phyloP scores from a whole-genome alignment of 2,797 vertebrate genomes.

The Brachyalestes nurse region DNA sequence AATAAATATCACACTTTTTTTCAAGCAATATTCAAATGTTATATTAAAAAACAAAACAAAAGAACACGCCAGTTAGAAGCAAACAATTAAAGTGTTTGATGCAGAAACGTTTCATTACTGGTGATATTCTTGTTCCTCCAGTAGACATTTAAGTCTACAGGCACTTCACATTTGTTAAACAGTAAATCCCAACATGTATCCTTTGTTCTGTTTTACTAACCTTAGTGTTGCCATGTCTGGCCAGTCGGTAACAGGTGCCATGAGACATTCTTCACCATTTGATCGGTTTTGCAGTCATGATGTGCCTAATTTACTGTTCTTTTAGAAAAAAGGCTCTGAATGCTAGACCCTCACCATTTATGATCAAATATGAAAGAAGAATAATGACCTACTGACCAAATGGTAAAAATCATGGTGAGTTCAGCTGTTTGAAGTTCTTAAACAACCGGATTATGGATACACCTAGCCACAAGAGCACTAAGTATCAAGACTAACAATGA shows the following conservation, averaged over 20 bases:
- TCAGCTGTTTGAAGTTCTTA: constrained; percentile 29
- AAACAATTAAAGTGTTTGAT: background rate
- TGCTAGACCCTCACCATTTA: background rate
- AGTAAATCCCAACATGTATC: constrained; percentile 1
- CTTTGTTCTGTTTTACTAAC: background rate
- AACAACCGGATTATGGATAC: constrained; percentile 19
- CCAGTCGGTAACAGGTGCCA: background rate
- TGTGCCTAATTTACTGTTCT: background rate
- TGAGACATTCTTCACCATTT: background rate
- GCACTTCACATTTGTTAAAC: constrained; percentile 36
- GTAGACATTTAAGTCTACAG: constrained; percentile 26
- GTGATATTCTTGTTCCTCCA: background rate
- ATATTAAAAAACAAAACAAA: background rate
- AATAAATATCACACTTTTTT: constrained; percentile 41
- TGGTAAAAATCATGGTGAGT: constrained; percentile 20
- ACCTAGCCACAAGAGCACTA: constrained; percentile 25
- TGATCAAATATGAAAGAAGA: background rate
- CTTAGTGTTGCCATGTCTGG: constrained; percentile 2
- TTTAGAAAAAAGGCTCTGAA: background rate
- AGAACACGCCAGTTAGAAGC: background rate
- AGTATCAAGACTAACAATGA: constrained; percentile 31
- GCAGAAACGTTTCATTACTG: constrained; percentile 10
- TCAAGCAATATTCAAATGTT: constrained; percentile 7
- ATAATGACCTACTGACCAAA: constrained; percentile 29
- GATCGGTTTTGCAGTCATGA: background rate